Percentiles rank a stretch among this genome's conserved stretches.
phyloP scores from a whole-genome alignment of 2,113 vertebrate genomes.

The Hippopotamus amphibius region DNA sequence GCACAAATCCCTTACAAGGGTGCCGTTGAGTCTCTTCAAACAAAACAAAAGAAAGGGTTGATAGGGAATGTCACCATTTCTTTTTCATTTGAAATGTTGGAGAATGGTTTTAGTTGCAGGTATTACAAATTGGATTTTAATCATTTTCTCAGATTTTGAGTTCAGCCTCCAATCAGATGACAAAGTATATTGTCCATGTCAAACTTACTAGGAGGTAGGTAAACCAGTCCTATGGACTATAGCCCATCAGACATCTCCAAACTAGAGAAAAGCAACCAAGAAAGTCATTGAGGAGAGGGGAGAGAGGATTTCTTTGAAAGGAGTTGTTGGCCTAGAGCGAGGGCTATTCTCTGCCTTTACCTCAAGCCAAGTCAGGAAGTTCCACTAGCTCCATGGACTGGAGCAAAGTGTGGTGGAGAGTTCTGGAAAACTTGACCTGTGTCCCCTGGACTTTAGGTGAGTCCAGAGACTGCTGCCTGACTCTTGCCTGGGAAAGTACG shows the following conservation, averaged over 20 bases:
- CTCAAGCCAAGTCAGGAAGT: background rate
- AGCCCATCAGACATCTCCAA: background rate
- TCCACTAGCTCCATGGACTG: background rate
- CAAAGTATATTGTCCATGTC: background rate
- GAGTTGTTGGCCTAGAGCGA: background rate
- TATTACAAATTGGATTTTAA: background rate
- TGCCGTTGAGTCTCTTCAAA: background rate
- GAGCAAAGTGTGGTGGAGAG: background rate
- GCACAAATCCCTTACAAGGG: background rate
- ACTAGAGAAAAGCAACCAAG: background rate
- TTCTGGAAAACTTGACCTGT: background rate
- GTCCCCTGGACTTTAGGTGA: background rate
- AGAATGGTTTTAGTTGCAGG: background rate
- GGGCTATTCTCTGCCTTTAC: background rate
- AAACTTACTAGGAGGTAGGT: background rate
- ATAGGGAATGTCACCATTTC: background rate
- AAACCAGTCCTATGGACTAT: rapidly evolving
- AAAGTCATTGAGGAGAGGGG: background rate
- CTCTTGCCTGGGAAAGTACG: background rate
- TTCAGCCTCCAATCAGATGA: background rate
- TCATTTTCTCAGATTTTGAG: background rate
- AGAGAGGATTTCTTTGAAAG: background rate
- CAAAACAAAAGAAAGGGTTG: background rate
- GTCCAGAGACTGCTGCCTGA: no score
- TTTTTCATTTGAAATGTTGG: background rate